Evolutionary conservation across 2,113 vertebrate genomes (phyloP).

Genomic region (Numenius arquata): DNA sequence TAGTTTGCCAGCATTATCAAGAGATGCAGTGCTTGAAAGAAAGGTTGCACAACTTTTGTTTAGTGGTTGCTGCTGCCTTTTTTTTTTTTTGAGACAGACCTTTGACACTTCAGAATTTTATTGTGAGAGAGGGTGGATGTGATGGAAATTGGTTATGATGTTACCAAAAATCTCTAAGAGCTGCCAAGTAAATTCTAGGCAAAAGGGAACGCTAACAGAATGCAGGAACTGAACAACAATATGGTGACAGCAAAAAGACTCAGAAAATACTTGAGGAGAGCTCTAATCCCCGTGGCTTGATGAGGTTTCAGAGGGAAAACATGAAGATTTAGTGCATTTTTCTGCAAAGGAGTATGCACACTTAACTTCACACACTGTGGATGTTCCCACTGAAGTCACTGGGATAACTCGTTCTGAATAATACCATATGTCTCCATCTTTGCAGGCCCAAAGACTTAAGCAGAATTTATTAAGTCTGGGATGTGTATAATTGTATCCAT

Average conservation of each 20-base stretch:
- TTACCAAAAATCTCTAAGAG: neutral
- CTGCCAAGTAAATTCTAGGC: neutral
- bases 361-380: neutral
- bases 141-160: neutral
- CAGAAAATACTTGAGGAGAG: neutral
- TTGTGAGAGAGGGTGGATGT: neutral
- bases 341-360: neutral
- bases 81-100: neutral
- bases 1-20: neutral
- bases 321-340: neutral
- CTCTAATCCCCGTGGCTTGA: neutral
- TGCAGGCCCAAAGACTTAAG: neutral
- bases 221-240: neutral
- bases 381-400: slow-evolving; percentile 12
- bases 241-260: neutral
- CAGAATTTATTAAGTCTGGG: neutral
- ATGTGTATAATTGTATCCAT: neutral
- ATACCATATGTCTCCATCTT: neutral
- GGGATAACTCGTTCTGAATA: slow-evolving; percentile 2
- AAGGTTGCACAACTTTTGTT: neutral
- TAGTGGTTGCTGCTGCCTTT: neutral
- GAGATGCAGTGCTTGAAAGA: neutral
- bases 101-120: neutral
- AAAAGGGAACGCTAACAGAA: neutral
- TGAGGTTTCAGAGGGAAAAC: slow-evolving; percentile 16